Conservation (phyloP, 1,140 invertebrate genomes). For the Xylocopa sonorina region DNA sequence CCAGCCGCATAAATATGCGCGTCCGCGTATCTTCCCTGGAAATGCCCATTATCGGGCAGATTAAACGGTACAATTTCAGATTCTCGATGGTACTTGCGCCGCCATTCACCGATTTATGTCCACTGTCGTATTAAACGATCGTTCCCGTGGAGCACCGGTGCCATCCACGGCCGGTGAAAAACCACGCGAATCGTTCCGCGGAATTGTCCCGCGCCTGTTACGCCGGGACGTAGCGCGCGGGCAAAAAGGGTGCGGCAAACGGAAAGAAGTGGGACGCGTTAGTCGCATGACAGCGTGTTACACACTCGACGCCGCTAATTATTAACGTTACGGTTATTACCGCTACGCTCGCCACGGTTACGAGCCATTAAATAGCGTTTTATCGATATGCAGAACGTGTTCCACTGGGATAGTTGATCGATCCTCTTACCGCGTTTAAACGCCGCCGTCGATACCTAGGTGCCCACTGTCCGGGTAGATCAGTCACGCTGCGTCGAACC, state of each 20-base stretch:
- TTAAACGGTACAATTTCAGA: conserved; percentile 52
- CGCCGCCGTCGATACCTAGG: not conserved
- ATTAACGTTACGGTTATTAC: conserved; percentile 76
- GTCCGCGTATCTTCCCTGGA: conserved; percentile 27
- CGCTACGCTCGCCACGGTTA: conserved; percentile 68
- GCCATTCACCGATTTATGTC: conserved; percentile 38
- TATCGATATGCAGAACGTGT: conserved; percentile 65
- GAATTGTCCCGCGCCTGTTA: conserved; percentile 1
- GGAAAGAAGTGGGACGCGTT: conserved; percentile 57
- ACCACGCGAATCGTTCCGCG: not conserved
- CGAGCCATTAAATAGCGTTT: conserved; percentile 69
- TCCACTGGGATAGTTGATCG: conserved; percentile 9
- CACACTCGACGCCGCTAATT: conserved; percentile 70
- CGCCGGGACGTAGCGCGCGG: not conserved
- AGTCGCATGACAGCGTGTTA: conserved; percentile 62
- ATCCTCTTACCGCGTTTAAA: conserved; percentile 6
- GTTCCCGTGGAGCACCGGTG: not conserved
- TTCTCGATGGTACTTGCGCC: conserved; percentile 17
- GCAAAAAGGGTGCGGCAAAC: not conserved
- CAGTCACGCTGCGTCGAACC: too few relatives aligned
- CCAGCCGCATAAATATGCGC: conserved; percentile 40
- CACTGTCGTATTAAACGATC: conserved; percentile 30
- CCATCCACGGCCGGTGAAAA: conserved; percentile 24
- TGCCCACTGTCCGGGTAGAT: not conserved
- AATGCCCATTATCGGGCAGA: conserved; percentile 50